Conservation (phyloP, 2,113 vertebrate genomes). For the Colossoma macropomum region DNA sequence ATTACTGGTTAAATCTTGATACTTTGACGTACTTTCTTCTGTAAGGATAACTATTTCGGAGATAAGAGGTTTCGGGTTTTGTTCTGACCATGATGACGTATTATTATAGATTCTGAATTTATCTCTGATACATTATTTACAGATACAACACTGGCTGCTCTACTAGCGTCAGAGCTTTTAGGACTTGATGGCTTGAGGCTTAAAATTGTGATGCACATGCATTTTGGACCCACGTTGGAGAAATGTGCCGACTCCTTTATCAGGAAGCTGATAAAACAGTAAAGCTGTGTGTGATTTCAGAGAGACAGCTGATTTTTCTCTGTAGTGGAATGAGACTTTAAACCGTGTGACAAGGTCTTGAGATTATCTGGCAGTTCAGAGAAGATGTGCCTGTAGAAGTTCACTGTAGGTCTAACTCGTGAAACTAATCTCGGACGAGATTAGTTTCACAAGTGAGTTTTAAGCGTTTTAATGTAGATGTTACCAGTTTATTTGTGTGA, state of each 20-base stretch:
- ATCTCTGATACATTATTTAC: too few relatives aligned
- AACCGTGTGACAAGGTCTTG: background rate
- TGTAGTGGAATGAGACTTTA: background rate
- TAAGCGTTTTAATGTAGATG: too few relatives aligned
- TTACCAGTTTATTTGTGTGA: too few relatives aligned
- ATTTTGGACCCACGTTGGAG: background rate
- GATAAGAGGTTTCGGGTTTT: too few relatives aligned
- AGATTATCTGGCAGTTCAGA: background rate
- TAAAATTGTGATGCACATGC: background rate
- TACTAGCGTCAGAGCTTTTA: too few relatives aligned
- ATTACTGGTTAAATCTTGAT: too few relatives aligned
- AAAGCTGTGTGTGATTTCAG: background rate
- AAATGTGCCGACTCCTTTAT: background rate
- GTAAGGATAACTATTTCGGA: too few relatives aligned
- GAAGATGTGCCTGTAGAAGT: background rate
- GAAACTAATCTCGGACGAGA: background rate
- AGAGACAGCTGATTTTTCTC: background rate
- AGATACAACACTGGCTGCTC: too few relatives aligned
- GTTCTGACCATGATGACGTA: too few relatives aligned
- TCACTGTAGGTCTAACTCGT: background rate
- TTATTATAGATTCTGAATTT: too few relatives aligned
- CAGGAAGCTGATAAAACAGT: background rate
- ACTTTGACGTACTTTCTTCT: too few relatives aligned
- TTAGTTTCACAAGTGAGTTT: background rate
- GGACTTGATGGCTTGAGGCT: too few relatives aligned